phyloP scores from a whole-genome alignment of 2,113 vertebrate genomes.

The Nerophis lumbriciformis region DNA sequence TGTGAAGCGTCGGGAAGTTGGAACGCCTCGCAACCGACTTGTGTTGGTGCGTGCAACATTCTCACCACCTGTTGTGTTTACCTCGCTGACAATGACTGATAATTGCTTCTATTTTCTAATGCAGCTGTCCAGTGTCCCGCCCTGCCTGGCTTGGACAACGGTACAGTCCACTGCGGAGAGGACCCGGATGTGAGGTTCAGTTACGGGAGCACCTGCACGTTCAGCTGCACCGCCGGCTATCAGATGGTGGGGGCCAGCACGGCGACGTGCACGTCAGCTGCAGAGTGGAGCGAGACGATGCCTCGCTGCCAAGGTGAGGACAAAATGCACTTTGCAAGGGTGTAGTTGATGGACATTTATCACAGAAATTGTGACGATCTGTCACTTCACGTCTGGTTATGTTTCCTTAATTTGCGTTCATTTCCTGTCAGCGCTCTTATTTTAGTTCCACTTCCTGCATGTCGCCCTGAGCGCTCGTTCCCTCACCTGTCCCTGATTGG shows the following conservation, averaged over 20 bases:
- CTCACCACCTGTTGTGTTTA: neutral
- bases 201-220: constrained; percentile 72
- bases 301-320: constrained; percentile 74
- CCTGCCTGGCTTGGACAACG: constrained; percentile 41
- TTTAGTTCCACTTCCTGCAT: no score
- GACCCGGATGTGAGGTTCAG: constrained; percentile 56
- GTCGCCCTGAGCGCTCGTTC: no score
- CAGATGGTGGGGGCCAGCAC: constrained; percentile 50
- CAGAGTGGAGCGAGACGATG: constrained; percentile 64
- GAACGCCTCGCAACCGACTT: constrained; percentile 53
- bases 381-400: no score
- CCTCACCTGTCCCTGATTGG: no score
- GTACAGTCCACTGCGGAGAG: constrained; percentile 59
- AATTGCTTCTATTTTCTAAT: neutral
- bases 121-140: constrained; percentile 56
- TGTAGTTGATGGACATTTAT: neutral
- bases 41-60: constrained; percentile 40
- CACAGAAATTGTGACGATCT: neutral
- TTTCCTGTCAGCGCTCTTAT: no score
- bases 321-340: neutral
- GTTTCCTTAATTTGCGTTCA: no score
- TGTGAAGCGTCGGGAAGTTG: constrained; percentile 58
- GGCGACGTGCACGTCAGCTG: constrained; percentile 59
- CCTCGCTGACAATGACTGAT: neutral
- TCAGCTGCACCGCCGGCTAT: constrained; percentile 69